Evolutionary conservation across 2,797 vertebrate genomes (phyloP), one percentile per base, ranked within the genome.

Genomic region (Caiman crocodilus): DNA sequence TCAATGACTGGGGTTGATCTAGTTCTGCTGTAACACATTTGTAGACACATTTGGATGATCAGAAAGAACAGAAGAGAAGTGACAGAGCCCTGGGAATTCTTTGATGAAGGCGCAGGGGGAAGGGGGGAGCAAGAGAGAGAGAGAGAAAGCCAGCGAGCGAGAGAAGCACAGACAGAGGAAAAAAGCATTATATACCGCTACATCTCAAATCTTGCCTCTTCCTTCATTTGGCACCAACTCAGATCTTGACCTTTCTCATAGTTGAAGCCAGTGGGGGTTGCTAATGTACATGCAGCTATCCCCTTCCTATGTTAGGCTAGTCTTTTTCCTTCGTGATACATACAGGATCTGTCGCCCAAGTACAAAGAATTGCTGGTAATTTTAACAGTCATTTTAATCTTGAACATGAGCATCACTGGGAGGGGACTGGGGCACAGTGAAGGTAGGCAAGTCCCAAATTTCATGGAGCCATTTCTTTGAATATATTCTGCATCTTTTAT

Each of bases 121-220:
- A 42, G 42, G 42, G 7, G 42, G 42, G 42, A 42, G 64, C 8
- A 17, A 26, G 61, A 28, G 26, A 25, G 28, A 65, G 63, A 65
- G 64, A 30, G 64, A 12, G 63, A 30, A n/a, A 30, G 30, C 5
- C 16, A 6, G 9, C 3, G 1, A 5, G 4, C 71, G 6, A 77
- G 5, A 0, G 0, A 61, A 21, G 1, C 6, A 64, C 59, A 17
- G 65, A 87, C 21, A 77, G 1, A 75, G 15, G 79, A 84, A 91
- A 87, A 14, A 74, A 20, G 2, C 0, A 1, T 3, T 71, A 50
- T 50, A 69, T 64, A 23, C 65, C 59, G 4, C 26, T 67, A 9
- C 2, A 18, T 32, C 6, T 61, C 15, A 84, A 6, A 65, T 15
- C 2, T 4, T 79, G 14, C 63, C 5, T 7, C n/a, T 65, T 13